Percentiles rank a stretch among this genome's conserved stretches.
These are phyloP conservation scores for Acridotheres tristis DNA, from an alignment of 2,797 vertebrate genomes.

Conservation along the genomic window DNA sequence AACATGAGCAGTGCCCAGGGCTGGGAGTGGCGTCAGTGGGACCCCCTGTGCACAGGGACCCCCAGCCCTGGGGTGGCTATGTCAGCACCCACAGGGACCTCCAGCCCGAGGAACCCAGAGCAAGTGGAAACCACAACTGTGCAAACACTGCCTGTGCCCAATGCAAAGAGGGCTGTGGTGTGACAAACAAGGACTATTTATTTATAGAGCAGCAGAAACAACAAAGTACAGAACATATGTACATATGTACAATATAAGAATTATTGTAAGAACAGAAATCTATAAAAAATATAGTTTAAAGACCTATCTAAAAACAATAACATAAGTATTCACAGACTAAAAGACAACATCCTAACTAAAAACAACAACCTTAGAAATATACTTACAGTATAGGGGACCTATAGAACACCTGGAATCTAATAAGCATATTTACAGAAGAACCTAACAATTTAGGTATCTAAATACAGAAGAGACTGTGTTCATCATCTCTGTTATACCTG, in stretches of 20 bases:
- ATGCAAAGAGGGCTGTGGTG: background rate
- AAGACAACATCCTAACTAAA: background rate
- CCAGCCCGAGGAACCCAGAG: background rate
- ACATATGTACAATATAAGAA: background rate
- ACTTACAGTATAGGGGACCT: background rate
- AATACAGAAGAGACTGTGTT: background rate
- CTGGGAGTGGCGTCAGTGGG: rapidly evolving
- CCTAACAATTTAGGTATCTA: background rate
- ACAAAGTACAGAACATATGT: background rate
- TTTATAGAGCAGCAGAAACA: background rate
- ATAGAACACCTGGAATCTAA: background rate
- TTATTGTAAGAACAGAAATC: background rate
- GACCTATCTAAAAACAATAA: background rate
- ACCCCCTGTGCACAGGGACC: too few species aligned
- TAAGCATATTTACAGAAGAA: background rate
- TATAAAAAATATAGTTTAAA: background rate
- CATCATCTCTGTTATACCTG: background rate
- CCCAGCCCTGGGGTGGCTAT: rapidly evolving
- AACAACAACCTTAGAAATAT: background rate
- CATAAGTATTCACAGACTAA: background rate
- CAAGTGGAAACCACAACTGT: background rate
- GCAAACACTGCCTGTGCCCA: rapidly evolving
- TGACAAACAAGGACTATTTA: background rate
- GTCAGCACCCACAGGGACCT: background rate
- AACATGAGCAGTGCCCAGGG: background rate